These are phyloP conservation scores for Arrhopalites spinosus DNA, from an alignment of 2,888 invertebrate species.

Conservation along the genomic window DNA sequence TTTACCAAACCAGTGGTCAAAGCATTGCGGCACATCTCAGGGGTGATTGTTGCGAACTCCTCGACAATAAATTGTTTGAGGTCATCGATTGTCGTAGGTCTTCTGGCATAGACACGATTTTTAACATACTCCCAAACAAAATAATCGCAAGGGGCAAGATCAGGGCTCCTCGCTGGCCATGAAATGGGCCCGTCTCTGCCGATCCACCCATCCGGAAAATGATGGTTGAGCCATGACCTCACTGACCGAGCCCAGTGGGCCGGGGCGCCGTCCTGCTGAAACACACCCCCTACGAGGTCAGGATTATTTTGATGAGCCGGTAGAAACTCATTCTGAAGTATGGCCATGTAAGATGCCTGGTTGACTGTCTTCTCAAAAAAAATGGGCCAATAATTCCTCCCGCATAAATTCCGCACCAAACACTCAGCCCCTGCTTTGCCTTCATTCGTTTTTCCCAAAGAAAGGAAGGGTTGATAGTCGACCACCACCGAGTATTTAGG, in stretches of 20 bases:
- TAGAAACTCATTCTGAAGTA: background rate
- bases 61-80: background rate
- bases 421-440: background rate
- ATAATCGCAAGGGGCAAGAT: slow-evolving; percentile 16
- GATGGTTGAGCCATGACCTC: background rate
- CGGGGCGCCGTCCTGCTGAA: background rate
- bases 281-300: background rate
- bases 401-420: background rate
- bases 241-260: background rate
- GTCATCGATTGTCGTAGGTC: background rate
- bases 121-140: slow-evolving; percentile 14
- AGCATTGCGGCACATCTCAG: background rate
- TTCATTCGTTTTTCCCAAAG: background rate
- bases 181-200: slow-evolving; percentile 18
- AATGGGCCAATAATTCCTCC: slow-evolving; percentile 3
- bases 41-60: background rate
- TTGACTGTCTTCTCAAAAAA: background rate
- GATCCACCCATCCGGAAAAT: slow-evolving; percentile 23
- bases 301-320: background rate
- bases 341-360: background rate
- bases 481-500: background rate
- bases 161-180: slow-evolving; percentile 33
- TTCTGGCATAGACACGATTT: background rate
- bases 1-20: background rate
- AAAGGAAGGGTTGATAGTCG: background rate